Base-by-base conservation (phyloP, 2,797 vertebrate species). In the Urosaurus nigricauda region DNA sequence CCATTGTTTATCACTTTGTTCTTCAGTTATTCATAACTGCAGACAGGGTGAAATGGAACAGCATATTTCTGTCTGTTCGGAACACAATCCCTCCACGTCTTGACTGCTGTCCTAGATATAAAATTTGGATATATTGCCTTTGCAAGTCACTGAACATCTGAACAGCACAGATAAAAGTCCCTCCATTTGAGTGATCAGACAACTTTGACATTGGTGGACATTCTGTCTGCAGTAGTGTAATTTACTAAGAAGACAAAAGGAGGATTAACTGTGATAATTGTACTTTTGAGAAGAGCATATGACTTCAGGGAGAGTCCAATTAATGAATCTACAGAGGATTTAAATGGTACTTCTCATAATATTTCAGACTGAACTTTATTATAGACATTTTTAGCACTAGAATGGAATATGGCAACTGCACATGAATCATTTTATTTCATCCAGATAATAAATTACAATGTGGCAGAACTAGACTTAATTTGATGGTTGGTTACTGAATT, bases 141-240 rank as follows among this genome's bases (percentile, higher is more conserved):
- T 90, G 77, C 53, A 94, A 26, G 92, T 91, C 95, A 95, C 80
- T 95, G 94, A 90, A 88, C 88, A 84, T 93, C 53, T 85, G 1
- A 93, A 84, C 91, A 90, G 88, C 58, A 90, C 88, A 94, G 94
- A 96, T 91, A 95, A 96, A 95, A 93, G 91, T 89, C 93, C 79
- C 81, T 90, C 91, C 71, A 35, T 17, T 0, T 89, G 92, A 89
- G 87, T 90, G 68, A 60, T 71, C 70, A 86, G 21, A 51, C 92
- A 91, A 94, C 94, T 95, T 94, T 95, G 95, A 93, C 90, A 93
- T 95, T 94, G 92, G 75, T 78, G 89, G 91, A 93, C 91, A 89
- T 92, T 93, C 63, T 95, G 91, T 96, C 35, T 68, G 47, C 87
- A 89, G 35, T 9, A 88, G 88, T 92, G 88, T 88, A 89, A 95